Conservation (phyloP, 2,113 vertebrate genomes). For the Vulpes vulpes region DNA sequence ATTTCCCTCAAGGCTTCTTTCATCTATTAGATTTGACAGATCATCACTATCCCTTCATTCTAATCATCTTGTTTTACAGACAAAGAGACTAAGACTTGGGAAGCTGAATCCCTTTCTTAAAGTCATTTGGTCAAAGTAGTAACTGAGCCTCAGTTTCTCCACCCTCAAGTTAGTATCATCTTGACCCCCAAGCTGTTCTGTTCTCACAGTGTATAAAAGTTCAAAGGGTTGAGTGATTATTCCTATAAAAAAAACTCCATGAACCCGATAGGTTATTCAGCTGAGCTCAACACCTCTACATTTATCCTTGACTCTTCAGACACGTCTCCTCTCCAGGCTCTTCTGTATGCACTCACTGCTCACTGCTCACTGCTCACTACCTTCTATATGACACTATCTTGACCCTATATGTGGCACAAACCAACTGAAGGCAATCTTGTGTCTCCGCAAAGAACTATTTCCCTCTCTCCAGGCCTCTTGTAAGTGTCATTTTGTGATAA, state of each 20-base stretch:
- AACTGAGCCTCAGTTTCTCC: background rate
- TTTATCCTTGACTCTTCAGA: background rate
- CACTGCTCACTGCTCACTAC: background rate
- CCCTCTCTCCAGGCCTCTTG: background rate
- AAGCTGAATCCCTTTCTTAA: background rate
- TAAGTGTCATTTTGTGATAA: slow-evolving; percentile 45
- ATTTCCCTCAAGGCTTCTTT: background rate
- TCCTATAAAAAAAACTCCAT: background rate
- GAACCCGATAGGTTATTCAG: background rate
- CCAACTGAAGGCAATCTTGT: background rate
- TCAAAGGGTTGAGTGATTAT: background rate
- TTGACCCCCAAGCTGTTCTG: background rate
- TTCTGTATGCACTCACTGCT: background rate
- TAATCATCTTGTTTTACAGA: background rate
- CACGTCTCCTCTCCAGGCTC: background rate
- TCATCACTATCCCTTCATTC: background rate
- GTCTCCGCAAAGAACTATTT: slow-evolving; percentile 4
- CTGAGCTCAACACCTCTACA: background rate
- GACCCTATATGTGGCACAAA: background rate
- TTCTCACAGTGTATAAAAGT: background rate
- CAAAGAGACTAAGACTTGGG: background rate
- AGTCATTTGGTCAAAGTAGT: background rate
- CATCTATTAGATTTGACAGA: background rate
- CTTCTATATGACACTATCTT: background rate
- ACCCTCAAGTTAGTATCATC: too few species aligned